phyloP scores from a whole-genome alignment of 2,113 vertebrate genomes.

The Rhegmatorhina hoffmannsi region DNA sequence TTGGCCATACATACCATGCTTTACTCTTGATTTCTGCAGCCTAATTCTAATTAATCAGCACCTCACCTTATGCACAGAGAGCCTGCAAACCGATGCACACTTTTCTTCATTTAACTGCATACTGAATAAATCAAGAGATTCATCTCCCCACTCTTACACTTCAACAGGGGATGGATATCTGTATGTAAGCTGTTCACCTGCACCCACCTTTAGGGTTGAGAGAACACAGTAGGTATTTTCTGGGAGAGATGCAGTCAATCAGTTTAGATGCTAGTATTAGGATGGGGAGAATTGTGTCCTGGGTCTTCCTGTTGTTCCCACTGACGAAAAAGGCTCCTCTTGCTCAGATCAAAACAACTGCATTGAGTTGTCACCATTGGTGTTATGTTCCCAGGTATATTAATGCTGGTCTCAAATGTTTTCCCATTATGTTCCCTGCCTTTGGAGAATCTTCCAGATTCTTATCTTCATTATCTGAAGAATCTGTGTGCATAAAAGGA shows the following conservation, averaged over 20 bases:
- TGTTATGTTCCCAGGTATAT: neutral
- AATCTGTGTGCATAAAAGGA: constrained; percentile 25
- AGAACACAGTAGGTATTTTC: neutral
- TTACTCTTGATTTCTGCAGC: neutral
- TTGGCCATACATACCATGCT: neutral
- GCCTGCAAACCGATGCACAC: neutral
- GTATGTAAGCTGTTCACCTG: neutral
- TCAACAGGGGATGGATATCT: neutral
- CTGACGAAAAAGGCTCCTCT: neutral
- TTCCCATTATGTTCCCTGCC: neutral
- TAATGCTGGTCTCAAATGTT: neutral
- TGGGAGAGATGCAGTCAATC: neutral
- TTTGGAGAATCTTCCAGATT: constrained; percentile 14
- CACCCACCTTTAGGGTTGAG: neutral
- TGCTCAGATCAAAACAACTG: neutral
- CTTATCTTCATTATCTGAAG: constrained; percentile 14
- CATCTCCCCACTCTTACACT: neutral
- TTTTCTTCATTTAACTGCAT: neutral
- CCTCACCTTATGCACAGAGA: neutral
- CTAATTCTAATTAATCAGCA: neutral
- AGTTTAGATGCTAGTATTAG: neutral
- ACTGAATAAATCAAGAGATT: neutral
- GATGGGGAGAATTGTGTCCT: neutral
- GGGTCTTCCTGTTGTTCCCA: neutral
- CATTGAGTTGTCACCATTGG: neutral